Evolutionary conservation across 1,140 invertebrate species (phyloP).

Genomic region (Drosophila ambigua): DNA sequence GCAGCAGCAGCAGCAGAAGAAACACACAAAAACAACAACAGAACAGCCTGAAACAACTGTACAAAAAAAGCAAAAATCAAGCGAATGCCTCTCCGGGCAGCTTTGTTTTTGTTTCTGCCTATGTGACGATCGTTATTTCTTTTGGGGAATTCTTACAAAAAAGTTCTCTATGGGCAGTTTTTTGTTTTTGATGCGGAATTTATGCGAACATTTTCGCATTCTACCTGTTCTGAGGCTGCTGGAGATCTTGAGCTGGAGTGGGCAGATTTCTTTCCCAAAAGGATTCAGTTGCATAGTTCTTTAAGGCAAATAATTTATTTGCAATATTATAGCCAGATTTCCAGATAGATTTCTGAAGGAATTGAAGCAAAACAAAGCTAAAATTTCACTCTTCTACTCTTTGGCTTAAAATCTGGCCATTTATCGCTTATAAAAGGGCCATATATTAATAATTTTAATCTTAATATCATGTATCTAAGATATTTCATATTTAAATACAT

Average conservation of each 20-base stretch:
- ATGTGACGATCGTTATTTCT: conserved; percentile 6
- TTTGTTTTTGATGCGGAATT: conserved; percentile 16
- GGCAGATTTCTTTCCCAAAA: not conserved
- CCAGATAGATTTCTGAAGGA: too few species aligned
- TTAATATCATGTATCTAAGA: too few species aligned
- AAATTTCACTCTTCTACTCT: too few species aligned
- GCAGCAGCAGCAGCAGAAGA: not conserved
- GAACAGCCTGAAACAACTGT: conserved; percentile 50
- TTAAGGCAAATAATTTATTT: too few species aligned
- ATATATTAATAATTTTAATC: too few species aligned
- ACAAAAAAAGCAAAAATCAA: conserved; percentile 35
- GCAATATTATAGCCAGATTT: too few species aligned
- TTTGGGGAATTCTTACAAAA: conserved; percentile 19
- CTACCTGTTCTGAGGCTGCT: conserved; percentile 14
- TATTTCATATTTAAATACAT: too few species aligned
- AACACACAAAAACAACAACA: conserved; percentile 14
- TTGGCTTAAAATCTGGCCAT: too few species aligned
- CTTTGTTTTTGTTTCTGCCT: conserved; percentile 8
- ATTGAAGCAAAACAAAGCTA: too few species aligned
- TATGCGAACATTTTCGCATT: conserved; percentile 2
- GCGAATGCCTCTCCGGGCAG: too few species aligned
- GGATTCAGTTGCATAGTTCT: not conserved
- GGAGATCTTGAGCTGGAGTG: too few species aligned
- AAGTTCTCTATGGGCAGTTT: conserved; percentile 6
- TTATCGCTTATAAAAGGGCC: too few species aligned